Conservation (phyloP, 92 coral and sea anemone genomes). For the Zoanthus gigantus region DNA sequence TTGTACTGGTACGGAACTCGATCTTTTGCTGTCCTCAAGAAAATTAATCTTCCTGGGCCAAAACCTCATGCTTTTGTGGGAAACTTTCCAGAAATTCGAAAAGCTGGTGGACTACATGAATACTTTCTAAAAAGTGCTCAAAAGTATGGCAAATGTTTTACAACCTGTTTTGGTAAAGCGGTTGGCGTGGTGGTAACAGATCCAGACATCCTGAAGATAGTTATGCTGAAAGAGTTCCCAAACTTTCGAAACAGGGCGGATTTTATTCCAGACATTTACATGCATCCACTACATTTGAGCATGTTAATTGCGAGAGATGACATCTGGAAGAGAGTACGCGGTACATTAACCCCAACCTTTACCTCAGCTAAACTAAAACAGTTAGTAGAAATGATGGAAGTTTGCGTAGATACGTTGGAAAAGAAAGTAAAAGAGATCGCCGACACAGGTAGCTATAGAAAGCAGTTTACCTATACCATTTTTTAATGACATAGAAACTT, state of each 20-base stretch:
- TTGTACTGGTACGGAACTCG: background rate
- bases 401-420: slow-evolving; percentile 10
- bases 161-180: too few relatives aligned
- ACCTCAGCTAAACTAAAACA: background rate
- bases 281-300: background rate
- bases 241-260: slow-evolving; percentile 8
- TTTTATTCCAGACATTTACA: background rate
- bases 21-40: background rate
- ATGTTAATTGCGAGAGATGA: slow-evolving; percentile 18
- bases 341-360: slow-evolving; percentile 25
- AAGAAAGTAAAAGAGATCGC: slow-evolving; percentile 19
- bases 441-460: background rate
- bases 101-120: background rate
- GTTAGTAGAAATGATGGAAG: slow-evolving; percentile 18
- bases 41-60: background rate
- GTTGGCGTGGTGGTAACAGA: background rate
- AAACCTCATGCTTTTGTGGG: background rate
- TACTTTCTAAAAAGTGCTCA: background rate
- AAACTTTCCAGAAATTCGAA: background rate
- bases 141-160: too few relatives aligned
- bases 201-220: slow-evolving; percentile 1
- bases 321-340: slow-evolving; percentile 17
- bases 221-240: background rate
- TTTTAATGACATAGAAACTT: background rate
- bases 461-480: background rate